Percentiles rank a stretch among this genome's conserved stretches.
These are phyloP conservation scores for Eudyptes chrysolophus DNA, from an alignment of 2,113 vertebrate genomes.

Conservation along the genomic window DNA sequence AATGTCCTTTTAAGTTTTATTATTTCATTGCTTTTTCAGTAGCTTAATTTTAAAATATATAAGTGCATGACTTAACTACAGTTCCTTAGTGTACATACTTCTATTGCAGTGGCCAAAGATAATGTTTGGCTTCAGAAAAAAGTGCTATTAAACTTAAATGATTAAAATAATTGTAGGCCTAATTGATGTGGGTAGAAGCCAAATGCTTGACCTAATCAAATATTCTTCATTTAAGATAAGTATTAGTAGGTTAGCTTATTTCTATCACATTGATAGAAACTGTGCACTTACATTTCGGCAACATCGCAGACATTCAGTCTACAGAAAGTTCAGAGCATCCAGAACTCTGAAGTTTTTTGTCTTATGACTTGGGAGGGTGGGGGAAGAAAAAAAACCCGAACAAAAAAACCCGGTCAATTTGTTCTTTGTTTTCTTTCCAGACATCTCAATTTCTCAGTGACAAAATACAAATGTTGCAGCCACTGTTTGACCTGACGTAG, in stretches of 20 bases:
- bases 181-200: background rate
- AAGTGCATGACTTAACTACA: background rate
- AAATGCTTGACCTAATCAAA: background rate
- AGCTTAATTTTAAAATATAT: background rate
- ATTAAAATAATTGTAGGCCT: background rate
- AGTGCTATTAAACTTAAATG: background rate
- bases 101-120: background rate
- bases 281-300: rapidly evolving
- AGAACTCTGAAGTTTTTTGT: background rate
- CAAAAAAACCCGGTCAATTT: background rate
- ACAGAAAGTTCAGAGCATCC: background rate
- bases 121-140: background rate
- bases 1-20: background rate
- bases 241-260: background rate
- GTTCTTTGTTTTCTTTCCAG: slow-evolving; percentile 24
- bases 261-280: background rate
- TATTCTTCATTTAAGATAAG: background rate
- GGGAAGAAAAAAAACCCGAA: background rate
- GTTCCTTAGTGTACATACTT: background rate
- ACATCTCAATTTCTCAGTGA: slow-evolving; percentile 41
- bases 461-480: slow-evolving; percentile 28
- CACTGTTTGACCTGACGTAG: background rate
- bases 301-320: background rate
- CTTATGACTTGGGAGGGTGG: background rate
- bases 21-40: background rate